phyloP scores from a whole-genome alignment of 1,140 invertebrate genomes.

The Agrilus planipennis region DNA sequence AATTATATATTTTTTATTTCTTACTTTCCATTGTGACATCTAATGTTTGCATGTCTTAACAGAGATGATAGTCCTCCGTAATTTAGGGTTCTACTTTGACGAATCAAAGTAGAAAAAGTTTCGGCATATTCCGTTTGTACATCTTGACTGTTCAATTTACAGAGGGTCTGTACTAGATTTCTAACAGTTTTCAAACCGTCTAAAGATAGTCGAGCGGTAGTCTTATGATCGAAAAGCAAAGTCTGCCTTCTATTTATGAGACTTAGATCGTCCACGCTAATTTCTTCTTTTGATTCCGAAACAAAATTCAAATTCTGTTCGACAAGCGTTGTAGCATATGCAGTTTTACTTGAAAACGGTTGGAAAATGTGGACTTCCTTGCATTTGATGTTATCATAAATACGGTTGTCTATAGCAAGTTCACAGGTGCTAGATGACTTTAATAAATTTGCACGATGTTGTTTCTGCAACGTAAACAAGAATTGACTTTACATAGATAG shows the following conservation, averaged over 20 bases:
- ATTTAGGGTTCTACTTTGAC: slow-evolving; percentile 44
- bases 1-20: slow-evolving; percentile 23
- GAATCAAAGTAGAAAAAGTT: slow-evolving; percentile 49
- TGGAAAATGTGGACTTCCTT: slow-evolving; percentile 63
- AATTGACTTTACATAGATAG: background rate
- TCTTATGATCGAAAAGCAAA: slow-evolving; percentile 55
- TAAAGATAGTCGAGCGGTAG: slow-evolving; percentile 45
- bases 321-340: slow-evolving; percentile 54
- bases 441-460: slow-evolving; percentile 57
- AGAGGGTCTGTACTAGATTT: slow-evolving; percentile 55
- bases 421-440: slow-evolving; percentile 64
- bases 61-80: slow-evolving; percentile 43
- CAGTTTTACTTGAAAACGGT: slow-evolving; percentile 62
- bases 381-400: slow-evolving; percentile 62
- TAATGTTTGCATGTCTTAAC: slow-evolving; percentile 37
- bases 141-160: slow-evolving; percentile 39
- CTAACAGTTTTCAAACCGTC: slow-evolving; percentile 54
- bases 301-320: slow-evolving; percentile 47
- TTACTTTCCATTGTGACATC: slow-evolving; percentile 54
- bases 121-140: slow-evolving; percentile 49
- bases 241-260: slow-evolving; percentile 40
- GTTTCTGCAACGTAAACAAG: slow-evolving; percentile 42
- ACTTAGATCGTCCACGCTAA: slow-evolving; percentile 28
- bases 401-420: slow-evolving; percentile 62
- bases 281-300: slow-evolving; percentile 40